A percentile compares a stretch with the other conserved stretches of the same genome.
Evolutionary conservation across 1,140 invertebrate genomes (phyloP).

Genomic region (Drosophila kepulauana): DNA sequence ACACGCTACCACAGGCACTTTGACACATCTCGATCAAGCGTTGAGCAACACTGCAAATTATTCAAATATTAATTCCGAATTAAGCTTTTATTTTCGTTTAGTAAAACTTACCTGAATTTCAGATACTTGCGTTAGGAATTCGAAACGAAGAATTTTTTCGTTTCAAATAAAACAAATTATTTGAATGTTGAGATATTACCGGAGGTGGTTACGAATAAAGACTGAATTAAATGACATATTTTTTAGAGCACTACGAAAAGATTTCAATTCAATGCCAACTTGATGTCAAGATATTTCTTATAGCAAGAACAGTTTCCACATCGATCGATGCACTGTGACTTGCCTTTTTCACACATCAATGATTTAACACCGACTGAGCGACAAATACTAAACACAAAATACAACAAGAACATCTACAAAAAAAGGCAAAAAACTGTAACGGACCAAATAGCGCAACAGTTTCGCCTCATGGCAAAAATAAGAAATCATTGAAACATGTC

Average conservation of each 20-base stretch:
- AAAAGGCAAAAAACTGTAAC: conserved; percentile 50
- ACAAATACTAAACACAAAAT: conserved; percentile 51
- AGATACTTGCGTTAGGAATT: conserved; percentile 21
- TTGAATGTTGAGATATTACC: background rate
- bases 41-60: background rate
- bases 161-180: conserved; percentile 24
- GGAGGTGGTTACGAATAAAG: conserved; percentile 21
- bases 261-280: conserved; percentile 46
- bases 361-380: conserved; percentile 68
- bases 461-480: conserved; percentile 74
- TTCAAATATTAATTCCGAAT: background rate
- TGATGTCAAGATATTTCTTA: conserved; percentile 20
- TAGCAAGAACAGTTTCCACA: conserved; percentile 13
- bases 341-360: conserved; percentile 76
- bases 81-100: background rate
- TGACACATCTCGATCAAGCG: conserved; percentile 33
- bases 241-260: background rate
- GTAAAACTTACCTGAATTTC: conserved; percentile 8
- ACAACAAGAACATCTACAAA: background rate
- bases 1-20: conserved; percentile 60
- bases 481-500: conserved; percentile 83
- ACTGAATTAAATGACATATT: conserved; percentile 26
- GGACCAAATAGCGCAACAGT: conserved; percentile 77
- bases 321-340: conserved; percentile 57
- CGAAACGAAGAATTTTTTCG: conserved; percentile 47